These are phyloP conservation scores for Agrochola lychnidis DNA, from an alignment of 2,888 invertebrate genomes.

Conservation along the genomic window DNA sequence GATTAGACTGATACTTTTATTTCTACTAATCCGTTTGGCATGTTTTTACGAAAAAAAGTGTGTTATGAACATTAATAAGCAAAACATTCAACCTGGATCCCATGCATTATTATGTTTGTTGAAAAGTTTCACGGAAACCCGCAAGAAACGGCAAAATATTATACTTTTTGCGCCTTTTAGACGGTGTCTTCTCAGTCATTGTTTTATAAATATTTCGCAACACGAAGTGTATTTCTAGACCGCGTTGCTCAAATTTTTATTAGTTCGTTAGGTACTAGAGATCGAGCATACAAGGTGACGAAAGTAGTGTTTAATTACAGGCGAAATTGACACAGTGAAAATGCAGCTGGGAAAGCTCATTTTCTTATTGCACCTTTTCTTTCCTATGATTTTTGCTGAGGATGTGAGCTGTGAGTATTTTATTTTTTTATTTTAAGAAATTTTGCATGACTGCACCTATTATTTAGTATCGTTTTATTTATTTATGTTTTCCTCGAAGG, in stretches of 20 bases:
- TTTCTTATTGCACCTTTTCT: slow-evolving; percentile 73
- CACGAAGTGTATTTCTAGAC: slow-evolving; percentile 80
- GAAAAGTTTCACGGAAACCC: slow-evolving; percentile 74
- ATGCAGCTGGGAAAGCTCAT: slow-evolving; percentile 77
- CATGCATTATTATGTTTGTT: slow-evolving; percentile 72
- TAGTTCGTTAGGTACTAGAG: slow-evolving; percentile 50
- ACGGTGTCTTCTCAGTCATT: slow-evolving; percentile 73
- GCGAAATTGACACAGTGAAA: slow-evolving; percentile 61
- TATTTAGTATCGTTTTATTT: neutral
- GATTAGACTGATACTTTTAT: slow-evolving; percentile 14
- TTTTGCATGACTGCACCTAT: neutral
- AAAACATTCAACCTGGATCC: slow-evolving; percentile 51
- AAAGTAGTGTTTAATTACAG: slow-evolving; percentile 52
- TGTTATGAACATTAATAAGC: slow-evolving; percentile 38
- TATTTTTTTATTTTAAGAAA: slow-evolving; percentile 47
- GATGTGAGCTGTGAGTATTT: slow-evolving; percentile 86
- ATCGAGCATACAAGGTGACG: slow-evolving; percentile 33
- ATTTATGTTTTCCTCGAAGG: neutral
- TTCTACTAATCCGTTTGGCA: slow-evolving; percentile 3
- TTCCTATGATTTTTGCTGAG: slow-evolving; percentile 78
- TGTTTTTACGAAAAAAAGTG: slow-evolving; percentile 20
- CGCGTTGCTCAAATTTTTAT: slow-evolving; percentile 35
- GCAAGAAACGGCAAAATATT: slow-evolving; percentile 78
- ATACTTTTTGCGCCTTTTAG: slow-evolving; percentile 71
- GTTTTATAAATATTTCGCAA: slow-evolving; percentile 82